A percentile compares a stretch with the other conserved stretches of the same genome.
Conservation (phyloP, 2,797 vertebrate genomes). For the Morelia viridis region DNA sequence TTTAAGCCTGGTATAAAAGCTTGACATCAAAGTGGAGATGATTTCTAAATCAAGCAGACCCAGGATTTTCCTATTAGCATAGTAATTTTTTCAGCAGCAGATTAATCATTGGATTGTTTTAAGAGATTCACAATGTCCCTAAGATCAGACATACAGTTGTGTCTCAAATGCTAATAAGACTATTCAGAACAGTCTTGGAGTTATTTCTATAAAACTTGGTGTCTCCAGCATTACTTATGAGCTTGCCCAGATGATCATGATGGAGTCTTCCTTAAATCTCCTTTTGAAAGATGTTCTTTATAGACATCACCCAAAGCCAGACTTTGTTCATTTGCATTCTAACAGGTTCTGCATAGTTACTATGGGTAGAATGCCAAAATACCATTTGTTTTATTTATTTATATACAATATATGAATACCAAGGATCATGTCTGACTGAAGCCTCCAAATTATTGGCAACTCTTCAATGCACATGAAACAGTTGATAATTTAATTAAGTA, state of each 20-base stretch:
- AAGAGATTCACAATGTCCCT: background rate
- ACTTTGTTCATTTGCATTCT: background rate
- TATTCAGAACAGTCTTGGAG: background rate
- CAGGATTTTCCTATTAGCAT: accelerated
- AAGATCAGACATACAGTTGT: background rate
- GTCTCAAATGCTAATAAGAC: background rate
- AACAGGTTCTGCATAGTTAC: background rate
- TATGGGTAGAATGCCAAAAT: background rate
- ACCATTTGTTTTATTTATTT: background rate
- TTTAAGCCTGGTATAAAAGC: background rate
- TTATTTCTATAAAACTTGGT: background rate
- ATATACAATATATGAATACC: background rate
- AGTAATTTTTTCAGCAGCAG: background rate
- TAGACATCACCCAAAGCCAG: background rate
- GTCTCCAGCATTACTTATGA: background rate
- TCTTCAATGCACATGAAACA: background rate
- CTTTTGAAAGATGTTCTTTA: background rate
- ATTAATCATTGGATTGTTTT: background rate
- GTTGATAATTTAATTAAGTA: background rate
- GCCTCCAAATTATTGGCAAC: background rate
- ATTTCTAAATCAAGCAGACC: background rate
- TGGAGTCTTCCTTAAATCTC: background rate
- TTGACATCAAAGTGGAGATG: accelerated
- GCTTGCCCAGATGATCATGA: background rate
- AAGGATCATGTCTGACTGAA: background rate